Evolutionary conservation across 2,888 invertebrate species (phyloP), one percentile per base, ranked within the genome.

Genomic region (Caenorhabditis sp.): DNA sequence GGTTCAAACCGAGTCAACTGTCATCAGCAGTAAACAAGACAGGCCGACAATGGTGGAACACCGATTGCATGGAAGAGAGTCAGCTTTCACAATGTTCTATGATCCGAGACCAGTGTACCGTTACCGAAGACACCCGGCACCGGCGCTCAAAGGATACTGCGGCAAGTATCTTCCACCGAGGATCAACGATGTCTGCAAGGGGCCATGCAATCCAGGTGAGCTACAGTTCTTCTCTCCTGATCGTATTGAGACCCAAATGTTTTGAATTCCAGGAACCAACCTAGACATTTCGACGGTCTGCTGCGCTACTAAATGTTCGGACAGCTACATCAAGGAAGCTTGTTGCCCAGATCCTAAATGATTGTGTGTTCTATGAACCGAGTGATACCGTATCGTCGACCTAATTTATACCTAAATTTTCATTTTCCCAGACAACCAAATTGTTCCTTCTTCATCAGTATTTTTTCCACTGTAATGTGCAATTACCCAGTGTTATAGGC

Each of bases 121-220:
- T 6, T 6, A 4, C 32, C 4, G 32, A 32, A 32, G 32, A 32
- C 32, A 32, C 40, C 40, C n/a, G n/a, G n/a, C n/a, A n/a, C n/a
- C n/a, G n/a, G n/a, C n/a, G n/a, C n/a, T n/a, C n/a, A n/a, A 40
- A 15, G 40, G 40, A 9, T 9, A 40, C 13, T 51, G 51, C 24
- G 51, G 51, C 3, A 6, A 9, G 3, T 24, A 51, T 2, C 51
- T 51, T 1, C 22, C 24, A 1, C 51, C 51, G 3, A 15, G 51
- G 3, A 24, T 51, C 3, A 2, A 9, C 8, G 15, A 15, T 5
- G 40, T 40, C 40, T 55, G 55, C 18, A 32, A 55, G 3, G 28
- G 28, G n/a, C 5, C n/a, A n/a, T 55, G 55, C 55, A 15, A 8
- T 2, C 28, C 55, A 28, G 55, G 55, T 55, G n/a, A 55, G 28